A percentile compares a stretch with the other conserved stretches of the same genome.
Conservation (phyloP, 2,888 invertebrate species). For the Melanargia galathea region DNA sequence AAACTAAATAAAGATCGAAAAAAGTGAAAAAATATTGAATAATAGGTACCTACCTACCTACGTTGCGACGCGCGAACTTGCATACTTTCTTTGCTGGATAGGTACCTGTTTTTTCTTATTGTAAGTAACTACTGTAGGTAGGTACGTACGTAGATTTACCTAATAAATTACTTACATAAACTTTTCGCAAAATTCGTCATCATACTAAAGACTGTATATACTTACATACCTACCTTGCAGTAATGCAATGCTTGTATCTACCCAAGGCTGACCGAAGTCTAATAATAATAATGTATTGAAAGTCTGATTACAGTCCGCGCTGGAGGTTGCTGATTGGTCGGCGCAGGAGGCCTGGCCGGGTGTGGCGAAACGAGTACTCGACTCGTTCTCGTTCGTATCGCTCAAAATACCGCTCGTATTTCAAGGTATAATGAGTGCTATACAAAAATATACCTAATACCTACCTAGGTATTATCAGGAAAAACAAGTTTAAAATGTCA, state of each 20-base stretch:
- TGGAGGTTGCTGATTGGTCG: slow-evolving; percentile 68
- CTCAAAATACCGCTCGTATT: slow-evolving; percentile 39
- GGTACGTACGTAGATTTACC: not conserved
- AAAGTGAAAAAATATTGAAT: too few species aligned
- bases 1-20: too few species aligned
- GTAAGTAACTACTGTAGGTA: not conserved
- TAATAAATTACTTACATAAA: not conserved
- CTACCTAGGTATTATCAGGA: slow-evolving; percentile 41
- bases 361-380: slow-evolving; percentile 67
- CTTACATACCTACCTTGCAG: slow-evolving; percentile 23
- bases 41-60: too few species aligned
- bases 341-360: slow-evolving; percentile 73
- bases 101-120: too few species aligned
- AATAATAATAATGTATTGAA: slow-evolving; percentile 56
- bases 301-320: slow-evolving; percentile 64
- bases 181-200: not conserved
- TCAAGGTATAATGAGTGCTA: slow-evolving; percentile 38
- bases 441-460: slow-evolving; percentile 32
- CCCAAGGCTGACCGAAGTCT: slow-evolving; percentile 71
- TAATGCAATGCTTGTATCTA: slow-evolving; percentile 63
- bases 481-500: slow-evolving; percentile 20
- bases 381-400: slow-evolving; percentile 39
- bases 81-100: too few species aligned
- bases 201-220: slow-evolving; percentile 30
- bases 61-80: too few species aligned